Base-by-base conservation (phyloP, 64 coral and sea anemone genomes). In the Porites australiensis region DNA sequence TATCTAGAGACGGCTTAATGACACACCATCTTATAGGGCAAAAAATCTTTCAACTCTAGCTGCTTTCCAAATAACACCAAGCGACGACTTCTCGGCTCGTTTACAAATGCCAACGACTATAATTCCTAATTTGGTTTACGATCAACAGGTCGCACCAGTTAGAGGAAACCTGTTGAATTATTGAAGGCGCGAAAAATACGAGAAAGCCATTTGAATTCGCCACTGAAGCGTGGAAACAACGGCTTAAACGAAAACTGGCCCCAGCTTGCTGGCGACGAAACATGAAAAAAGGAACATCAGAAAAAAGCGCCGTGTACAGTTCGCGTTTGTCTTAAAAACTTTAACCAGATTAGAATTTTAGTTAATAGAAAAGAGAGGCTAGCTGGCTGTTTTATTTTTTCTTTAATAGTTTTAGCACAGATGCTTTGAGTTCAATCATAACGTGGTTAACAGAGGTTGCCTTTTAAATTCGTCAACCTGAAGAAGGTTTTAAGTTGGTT, bases 121-220 rank as follows among this genome's bases (percentile, higher is more conserved):
- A 48, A 68, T 84, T 84, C 81, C 81, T 84, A 84, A 84, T 84
- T 82, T 84, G 81, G 81, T 18, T 84, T 65, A 18, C 21, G 81
- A 84, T 84, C 81, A 84, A 84, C 81, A 84, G 81, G 81, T 84
- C 13, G 19, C 47, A 84, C 81, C 81, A 44, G 81, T 46, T 51
- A n/a, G 16, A 44, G 48, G 9, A 84, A 50, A 51, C 18, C 9
- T 47, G 46, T 43, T 84, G 69, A 84, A 84, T 84, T 84, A 84
- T 84, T 84, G 61, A 84, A 48, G 43, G 44, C 46, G 62, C 63
- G 63, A 64, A 65, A 84, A 67, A 16, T 20, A 13, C 16, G 64
- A 84, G 44, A 52, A 84, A 68, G 19, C 63, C 81, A 84, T 84
- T 84, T 51, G 81, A 67, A 51, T 69, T 84, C 46, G 64, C 81